Percentiles rank a stretch among this genome's conserved stretches.
Evolutionary conservation across 2,888 invertebrate genomes (phyloP).

Genomic region (Drosophila fungiperda): DNA sequence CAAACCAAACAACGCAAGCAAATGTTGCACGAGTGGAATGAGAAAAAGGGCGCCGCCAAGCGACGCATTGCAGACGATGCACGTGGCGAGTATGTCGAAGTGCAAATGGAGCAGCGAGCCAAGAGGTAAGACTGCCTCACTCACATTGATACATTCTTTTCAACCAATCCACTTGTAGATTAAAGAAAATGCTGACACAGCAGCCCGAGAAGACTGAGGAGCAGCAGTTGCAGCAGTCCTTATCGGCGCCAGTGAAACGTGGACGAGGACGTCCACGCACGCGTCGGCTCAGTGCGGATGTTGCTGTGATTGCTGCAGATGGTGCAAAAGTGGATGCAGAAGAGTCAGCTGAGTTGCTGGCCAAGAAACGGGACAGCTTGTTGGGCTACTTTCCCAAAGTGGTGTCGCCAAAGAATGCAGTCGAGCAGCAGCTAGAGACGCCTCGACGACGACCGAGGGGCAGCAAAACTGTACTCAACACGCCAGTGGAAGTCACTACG

Average conservation of each 20-base stretch:
- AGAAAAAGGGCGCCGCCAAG: constrained; percentile 88
- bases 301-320: constrained; percentile 54
- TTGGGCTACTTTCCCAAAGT: constrained; percentile 87
- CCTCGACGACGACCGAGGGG: constrained; percentile 50
- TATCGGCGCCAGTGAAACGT: constrained; percentile 57
- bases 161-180: constrained; percentile 53
- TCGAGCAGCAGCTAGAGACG: constrained; percentile 36
- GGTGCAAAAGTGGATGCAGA: constrained; percentile 59
- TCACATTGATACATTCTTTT: neutral
- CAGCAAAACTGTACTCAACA: constrained; percentile 13
- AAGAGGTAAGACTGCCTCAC: constrained; percentile 83
- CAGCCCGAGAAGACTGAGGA: constrained; percentile 20
- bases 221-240: neutral
- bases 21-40: constrained; percentile 88
- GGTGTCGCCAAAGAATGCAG: constrained; percentile 65
- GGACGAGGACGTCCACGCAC: constrained; percentile 53
- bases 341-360: constrained; percentile 86
- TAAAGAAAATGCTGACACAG: constrained; percentile 81
- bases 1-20: constrained; percentile 86
- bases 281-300: constrained; percentile 62
- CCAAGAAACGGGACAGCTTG: constrained; percentile 87
- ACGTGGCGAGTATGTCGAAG: constrained; percentile 87
- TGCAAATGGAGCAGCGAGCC: constrained; percentile 87
- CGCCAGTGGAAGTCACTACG: constrained; percentile 10
- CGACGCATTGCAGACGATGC: constrained; percentile 87